Conservation (phyloP, 2,113 vertebrate species). For the Brachypteracias leptosomus region DNA sequence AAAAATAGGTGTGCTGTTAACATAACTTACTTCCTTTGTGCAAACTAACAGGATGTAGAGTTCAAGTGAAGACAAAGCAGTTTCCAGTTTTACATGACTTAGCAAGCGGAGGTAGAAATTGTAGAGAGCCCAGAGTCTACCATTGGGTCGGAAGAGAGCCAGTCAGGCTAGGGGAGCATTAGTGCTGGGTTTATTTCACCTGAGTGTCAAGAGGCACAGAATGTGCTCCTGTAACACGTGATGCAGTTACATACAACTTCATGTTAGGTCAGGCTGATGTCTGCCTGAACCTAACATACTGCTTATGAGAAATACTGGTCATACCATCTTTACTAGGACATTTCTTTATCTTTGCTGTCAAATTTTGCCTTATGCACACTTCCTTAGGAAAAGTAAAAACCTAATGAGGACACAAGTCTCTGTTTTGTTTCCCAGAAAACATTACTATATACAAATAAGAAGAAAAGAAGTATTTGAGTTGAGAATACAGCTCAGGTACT, state of each 20-base stretch:
- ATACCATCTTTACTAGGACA: background rate
- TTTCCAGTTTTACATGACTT: background rate
- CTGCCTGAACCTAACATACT: background rate
- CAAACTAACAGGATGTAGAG: slow-evolving; percentile 28
- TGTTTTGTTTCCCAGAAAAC: background rate
- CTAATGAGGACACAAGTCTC: background rate
- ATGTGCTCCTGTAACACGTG: background rate
- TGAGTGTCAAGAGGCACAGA: background rate
- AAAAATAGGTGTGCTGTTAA: slow-evolving; percentile 12
- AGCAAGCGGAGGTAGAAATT: background rate
- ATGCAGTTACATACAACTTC: background rate
- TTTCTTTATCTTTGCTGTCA: background rate
- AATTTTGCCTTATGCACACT: background rate
- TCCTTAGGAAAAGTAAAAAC: background rate
- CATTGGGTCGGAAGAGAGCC: background rate
- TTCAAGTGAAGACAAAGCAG: slow-evolving; percentile 6
- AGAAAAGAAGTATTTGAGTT: background rate
- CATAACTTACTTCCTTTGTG: slow-evolving; percentile 29
- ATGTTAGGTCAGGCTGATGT: background rate
- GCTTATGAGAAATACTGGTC: background rate
- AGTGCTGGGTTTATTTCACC: background rate
- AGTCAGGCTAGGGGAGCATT: background rate
- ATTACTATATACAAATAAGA: background rate
- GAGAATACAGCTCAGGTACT: background rate
- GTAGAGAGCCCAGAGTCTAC: background rate